These are phyloP conservation scores for Notarius quadriscutis DNA, from an alignment of 2,113 vertebrate species.

Conservation along the genomic window DNA sequence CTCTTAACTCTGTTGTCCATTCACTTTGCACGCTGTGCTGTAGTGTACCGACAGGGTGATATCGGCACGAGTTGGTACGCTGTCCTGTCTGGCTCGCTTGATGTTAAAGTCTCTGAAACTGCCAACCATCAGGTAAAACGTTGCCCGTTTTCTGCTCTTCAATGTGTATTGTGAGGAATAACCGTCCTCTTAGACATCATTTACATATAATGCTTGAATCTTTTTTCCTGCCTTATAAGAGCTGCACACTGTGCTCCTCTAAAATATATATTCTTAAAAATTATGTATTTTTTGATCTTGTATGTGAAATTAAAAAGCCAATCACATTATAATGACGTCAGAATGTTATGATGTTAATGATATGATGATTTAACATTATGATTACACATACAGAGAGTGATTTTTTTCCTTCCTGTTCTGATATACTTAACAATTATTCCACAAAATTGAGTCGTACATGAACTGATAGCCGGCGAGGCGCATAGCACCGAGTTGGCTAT, in stretches of 20 bases:
- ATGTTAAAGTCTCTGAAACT: constrained; percentile 96
- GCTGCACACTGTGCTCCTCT: background rate
- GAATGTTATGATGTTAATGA: background rate
- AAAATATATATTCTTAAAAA: background rate
- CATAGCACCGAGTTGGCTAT: too few species aligned
- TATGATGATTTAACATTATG: background rate
- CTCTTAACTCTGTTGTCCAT: constrained; percentile 6
- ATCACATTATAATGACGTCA: background rate
- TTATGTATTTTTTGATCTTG: background rate
- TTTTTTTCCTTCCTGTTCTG: background rate
- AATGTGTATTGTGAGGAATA: background rate
- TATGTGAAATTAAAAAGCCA: background rate
- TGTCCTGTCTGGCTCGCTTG: constrained; percentile 91
- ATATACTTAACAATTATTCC: too few species aligned
- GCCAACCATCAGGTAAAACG: constrained; percentile 87
- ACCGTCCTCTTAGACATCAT: background rate
- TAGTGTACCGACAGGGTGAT: constrained; percentile 97
- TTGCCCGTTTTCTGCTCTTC: constrained; percentile 5
- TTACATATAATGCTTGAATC: background rate
- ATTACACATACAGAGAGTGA: background rate
- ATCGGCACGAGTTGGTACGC: constrained; percentile 97
- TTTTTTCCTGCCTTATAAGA: background rate
- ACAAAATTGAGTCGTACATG: too few species aligned
- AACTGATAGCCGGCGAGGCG: too few species aligned
- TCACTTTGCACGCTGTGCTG: constrained; percentile 35